A percentile compares a stretch with the other conserved stretches of the same genome.
phyloP scores from a whole-genome alignment of 1,140 invertebrate genomes.

The Diuraphis noxia region DNA sequence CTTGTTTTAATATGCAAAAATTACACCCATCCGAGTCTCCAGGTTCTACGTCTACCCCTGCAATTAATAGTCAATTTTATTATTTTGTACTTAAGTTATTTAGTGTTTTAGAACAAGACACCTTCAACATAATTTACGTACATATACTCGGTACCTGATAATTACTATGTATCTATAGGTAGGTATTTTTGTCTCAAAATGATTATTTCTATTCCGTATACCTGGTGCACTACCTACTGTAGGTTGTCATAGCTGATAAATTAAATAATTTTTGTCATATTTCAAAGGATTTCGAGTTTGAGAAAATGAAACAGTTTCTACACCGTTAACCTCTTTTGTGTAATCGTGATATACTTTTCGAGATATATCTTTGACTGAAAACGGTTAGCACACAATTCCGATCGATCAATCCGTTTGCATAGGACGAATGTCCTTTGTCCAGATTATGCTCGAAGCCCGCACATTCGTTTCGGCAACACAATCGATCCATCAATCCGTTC shows the following conservation, averaged over 20 bases:
- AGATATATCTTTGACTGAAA: neutral
- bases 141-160: neutral
- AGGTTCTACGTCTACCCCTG: too few relatives aligned
- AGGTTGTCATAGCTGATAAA: neutral
- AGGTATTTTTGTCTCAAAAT: neutral
- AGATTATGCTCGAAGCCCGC: neutral
- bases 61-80: too few relatives aligned
- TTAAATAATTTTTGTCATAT: neutral
- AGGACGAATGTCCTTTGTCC: constrained; percentile 19
- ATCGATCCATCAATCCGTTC: constrained; percentile 7
- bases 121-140: neutral
- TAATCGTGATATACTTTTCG: neutral
- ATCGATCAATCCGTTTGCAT: constrained; percentile 20
- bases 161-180: too few relatives aligned
- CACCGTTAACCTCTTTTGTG: neutral
- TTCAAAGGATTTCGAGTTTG: neutral
- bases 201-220: neutral
- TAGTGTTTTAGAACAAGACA: neutral
- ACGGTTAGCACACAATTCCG: neutral
- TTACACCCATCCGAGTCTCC: too few relatives aligned
- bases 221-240: neutral
- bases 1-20: too few relatives aligned
- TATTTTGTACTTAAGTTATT: too few relatives aligned
- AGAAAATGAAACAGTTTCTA: neutral
- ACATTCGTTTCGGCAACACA: neutral